Evolutionary conservation across 2,888 invertebrate species (phyloP), one percentile per base, ranked within the genome.

Genomic region (Pteria penguin): DNA sequence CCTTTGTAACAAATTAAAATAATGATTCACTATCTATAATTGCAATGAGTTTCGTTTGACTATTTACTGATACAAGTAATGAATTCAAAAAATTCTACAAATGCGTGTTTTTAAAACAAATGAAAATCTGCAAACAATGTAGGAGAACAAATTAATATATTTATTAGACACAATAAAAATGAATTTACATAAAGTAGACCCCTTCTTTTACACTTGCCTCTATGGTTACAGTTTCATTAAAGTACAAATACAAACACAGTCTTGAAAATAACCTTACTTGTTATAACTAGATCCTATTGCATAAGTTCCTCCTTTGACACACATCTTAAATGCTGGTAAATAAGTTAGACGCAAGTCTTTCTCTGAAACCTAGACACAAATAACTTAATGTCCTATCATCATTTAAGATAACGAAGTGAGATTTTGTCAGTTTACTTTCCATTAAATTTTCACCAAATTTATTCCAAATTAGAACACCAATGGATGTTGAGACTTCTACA

Each of bases 251-350:
- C n/a, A n/a, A n/a, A n/a, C n/a, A n/a, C n/a, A n/a, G n/a, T n/a
- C n/a, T n/a, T n/a, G n/a, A n/a, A n/a, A n/a, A n/a, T n/a, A n/a
- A n/a, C n/a, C n/a, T 4, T 75, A 83, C 83, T 84, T 87, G 82
- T 90, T 90, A 73, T 90, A 91, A 76, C 90, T 90, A 80, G 90
- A 91, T 90, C 91, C 90, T 24, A 90, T 63, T 55, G 87, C 88
- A 80, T 85, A 87, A 3, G 88, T 85, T 4, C 90, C 90, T 4
- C 89, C 90, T n/a, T 86, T 81, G 4, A 91, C 87, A 83, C 91
- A 91, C 31, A 81, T 81, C 66, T 79, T 82, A 80, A 91, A 91
- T 61, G 86, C 86, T 55, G 91, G 90, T 22, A 91, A 81, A 75
- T 88, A 91, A 0, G 91, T 91, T 76, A 87, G 83, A 8, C 86